These are phyloP conservation scores for Zosterops lateralis DNA, from an alignment of 2,113 vertebrate genomes.

Conservation along the genomic window DNA sequence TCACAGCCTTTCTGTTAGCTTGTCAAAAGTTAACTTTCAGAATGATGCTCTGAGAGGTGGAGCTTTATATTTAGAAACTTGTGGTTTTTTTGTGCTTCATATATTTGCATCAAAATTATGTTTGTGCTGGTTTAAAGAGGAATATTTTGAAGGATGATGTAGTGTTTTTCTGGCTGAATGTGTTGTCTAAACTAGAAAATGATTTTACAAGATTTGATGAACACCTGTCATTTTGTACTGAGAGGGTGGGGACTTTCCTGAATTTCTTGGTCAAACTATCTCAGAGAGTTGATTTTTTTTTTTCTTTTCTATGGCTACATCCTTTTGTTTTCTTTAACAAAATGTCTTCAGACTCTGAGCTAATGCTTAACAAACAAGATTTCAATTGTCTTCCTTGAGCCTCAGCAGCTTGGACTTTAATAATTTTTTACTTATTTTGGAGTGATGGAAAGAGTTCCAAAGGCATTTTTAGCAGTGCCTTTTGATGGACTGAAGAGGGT, in stretches of 20 bases:
- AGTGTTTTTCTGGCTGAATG: background rate
- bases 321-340: background rate
- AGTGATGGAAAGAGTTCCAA: background rate
- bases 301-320: background rate
- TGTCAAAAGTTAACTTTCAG: background rate
- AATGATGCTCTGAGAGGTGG: background rate
- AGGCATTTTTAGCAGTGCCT: background rate
- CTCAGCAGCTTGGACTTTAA: background rate
- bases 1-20: background rate
- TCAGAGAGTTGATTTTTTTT: background rate
- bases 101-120: background rate
- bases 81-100: background rate
- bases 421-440: background rate
- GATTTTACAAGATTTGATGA: background rate
- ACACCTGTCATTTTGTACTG: background rate
- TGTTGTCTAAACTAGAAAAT: background rate
- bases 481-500: background rate
- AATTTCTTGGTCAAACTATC: background rate
- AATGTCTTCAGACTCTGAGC: background rate
- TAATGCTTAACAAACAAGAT: background rate
- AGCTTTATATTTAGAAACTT: background rate
- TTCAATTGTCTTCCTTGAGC: background rate
- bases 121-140: background rate
- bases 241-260: rapidly evolving
- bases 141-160: background rate